Evolutionary conservation across 1,140 invertebrate species (phyloP).

Genomic region (Trichogramma pretiosum): DNA sequence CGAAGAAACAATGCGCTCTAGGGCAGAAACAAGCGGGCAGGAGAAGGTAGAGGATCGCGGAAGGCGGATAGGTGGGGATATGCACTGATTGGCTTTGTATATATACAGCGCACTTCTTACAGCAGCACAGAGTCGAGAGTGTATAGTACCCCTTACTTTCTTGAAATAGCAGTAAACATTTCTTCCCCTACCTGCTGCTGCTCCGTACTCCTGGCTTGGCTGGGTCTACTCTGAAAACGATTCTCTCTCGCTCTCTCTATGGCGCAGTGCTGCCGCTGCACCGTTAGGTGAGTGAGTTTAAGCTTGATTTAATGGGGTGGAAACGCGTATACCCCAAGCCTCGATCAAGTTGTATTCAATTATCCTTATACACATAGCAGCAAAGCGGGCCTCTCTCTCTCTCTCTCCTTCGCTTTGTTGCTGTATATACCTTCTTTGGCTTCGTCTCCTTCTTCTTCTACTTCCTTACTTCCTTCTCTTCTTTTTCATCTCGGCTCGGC

Average conservation of each 20-base stretch:
- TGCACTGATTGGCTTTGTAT: slow-evolving; percentile 34
- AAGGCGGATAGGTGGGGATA: not conserved
- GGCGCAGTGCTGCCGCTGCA: slow-evolving; percentile 17
- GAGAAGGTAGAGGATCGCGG: no score
- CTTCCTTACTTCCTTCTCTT: slow-evolving; percentile 2
- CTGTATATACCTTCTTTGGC: slow-evolving; percentile 10
- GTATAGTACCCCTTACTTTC: no score
- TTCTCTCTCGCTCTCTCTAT: slow-evolving; percentile 10
- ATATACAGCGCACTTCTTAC: no score
- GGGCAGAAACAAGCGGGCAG: no score
- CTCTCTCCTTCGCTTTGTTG: slow-evolving; percentile 11
- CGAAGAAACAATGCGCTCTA: no score
- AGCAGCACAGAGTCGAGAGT: no score
- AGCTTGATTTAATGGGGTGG: slow-evolving; percentile 47
- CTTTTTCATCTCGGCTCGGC: not conserved
- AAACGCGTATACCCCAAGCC: slow-evolving; percentile 36
- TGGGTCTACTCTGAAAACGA: slow-evolving; percentile 1
- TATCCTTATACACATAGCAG: slow-evolving; percentile 43
- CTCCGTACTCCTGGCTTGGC: slow-evolving; percentile 5
- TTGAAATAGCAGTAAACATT: slow-evolving; percentile 40
- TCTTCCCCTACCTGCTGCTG: not conserved
- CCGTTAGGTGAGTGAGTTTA: no score
- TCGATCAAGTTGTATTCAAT: slow-evolving; percentile 49
- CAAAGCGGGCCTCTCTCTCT: no score
- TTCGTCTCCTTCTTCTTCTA: not conserved